Base-by-base conservation (phyloP, 2,113 vertebrate species). In the Choloepus hoffmanni region DNA sequence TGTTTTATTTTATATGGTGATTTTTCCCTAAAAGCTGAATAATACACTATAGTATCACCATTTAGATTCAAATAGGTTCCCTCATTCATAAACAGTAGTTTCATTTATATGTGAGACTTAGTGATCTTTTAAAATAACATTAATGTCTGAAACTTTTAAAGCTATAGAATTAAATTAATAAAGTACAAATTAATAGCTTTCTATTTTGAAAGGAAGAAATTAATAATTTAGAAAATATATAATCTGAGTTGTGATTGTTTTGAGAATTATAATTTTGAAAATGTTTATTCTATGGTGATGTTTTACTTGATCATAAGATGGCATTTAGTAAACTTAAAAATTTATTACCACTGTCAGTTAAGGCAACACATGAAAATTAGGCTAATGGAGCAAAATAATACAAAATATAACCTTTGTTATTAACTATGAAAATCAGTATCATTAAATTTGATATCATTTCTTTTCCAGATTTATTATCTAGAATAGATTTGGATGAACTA, bases 401-500 rank as follows among this genome's bases (percentile, higher is more conserved):
- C 6, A 67, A 96, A 83, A 85, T 90, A 89, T 8, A 53, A 5
- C 8, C 40, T 90, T 95, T 88, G 30, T 82, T 90, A 36, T 79
- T 77, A 84, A 70, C 83, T 96, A 8, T 74, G 76, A 94, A 96
- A 97, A 74, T 93, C n/a, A 95, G 76, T 77, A 7, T 97, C 83
- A 97, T 43, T 82, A n/a, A 50, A 48, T 83, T 87, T 96, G 15
- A 13, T 67, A 62, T 90, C 30, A 94, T 82, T 92, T 86, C 21
- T 92, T 85, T 97, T 98, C 96, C 97, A 99, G 99, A 99, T 98
- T 98, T 99, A 96, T 98, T 99, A 83, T 99, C 99, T 97, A 99
- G 99, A 98, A 99, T 99, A 98, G 99, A 99, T 97, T 98, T 99
- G 96, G 99, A 99, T 98, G 99, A 99, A 98, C 98, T 99, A 89